Conservation (phyloP, 2,888 invertebrate genomes). For the Lomographa bimaculata region DNA sequence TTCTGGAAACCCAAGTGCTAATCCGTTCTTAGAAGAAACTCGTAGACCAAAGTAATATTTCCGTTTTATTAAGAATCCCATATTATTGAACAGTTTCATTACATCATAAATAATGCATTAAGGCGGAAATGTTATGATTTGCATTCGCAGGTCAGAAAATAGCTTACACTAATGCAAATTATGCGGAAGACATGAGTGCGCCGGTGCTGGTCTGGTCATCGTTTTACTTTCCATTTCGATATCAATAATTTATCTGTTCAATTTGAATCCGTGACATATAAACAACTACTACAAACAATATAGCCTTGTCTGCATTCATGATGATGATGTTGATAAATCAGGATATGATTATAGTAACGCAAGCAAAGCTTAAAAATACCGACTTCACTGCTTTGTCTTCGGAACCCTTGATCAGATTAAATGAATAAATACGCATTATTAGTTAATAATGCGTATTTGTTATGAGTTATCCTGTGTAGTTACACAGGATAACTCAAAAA, state of each 20-base stretch:
- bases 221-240: conserved; percentile 41
- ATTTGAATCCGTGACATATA: conserved; percentile 5
- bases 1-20: no score
- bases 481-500: no score
- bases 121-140: conserved; percentile 56
- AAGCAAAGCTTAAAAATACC: no score
- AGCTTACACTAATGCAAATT: conserved; percentile 45
- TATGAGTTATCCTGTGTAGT: no score
- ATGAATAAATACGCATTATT: no score
- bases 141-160: conserved; percentile 53
- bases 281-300: no score
- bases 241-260: conserved; percentile 19
- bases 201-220: conserved; percentile 29
- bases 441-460: no score
- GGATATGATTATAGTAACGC: no score
- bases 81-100: conserved; percentile 27
- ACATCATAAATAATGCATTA: conserved; percentile 45
- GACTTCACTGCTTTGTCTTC: no score
- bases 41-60: conserved; percentile 2
- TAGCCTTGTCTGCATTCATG: not conserved
- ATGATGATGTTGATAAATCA: no score
- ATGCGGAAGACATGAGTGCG: conserved; percentile 47
- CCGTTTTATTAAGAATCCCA: conserved; percentile 10
- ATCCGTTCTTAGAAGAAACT: no score
- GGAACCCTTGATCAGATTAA: no score